Base-by-base conservation (phyloP, 1,140 invertebrate species). In the Bombus pascuorum region DNA sequence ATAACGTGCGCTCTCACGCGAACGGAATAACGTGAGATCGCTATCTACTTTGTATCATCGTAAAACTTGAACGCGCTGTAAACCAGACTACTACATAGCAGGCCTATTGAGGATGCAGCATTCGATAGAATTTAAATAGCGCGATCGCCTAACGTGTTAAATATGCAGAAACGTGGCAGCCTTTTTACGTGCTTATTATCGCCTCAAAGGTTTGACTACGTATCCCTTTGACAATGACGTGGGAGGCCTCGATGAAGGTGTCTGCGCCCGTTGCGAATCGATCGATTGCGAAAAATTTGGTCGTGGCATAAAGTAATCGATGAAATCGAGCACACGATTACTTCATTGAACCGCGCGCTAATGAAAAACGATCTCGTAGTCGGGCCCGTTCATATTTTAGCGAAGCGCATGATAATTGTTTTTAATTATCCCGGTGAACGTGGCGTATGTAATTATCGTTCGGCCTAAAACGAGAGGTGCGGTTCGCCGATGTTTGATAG, bases 361-460 rank as follows among this genome's bases (percentile, higher is more conserved):
- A 39, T 57, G 39, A 77, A 44, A 57, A 65, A 81, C 59, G 47
- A 81, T 71, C 44, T 70, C 59, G n/a, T 25, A 74, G 57, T 42
- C 80, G 57, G 59, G 66, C 25, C 84, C 72, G 83, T 22, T 81
- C 65, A 37, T 70, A 76, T 83, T 82, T 71, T 86, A 91, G 89
- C 85, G 88, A 76, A 76, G 85, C 81, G 82, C 66, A 85, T 80
- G 79, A 88, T 92, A 92, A 93, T 92, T 92, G 90, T 91, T 93
- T 92, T 92, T 92, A 92, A 93, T 93, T 92, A 92, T 76, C 86
- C 81, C 71, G 89, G 87, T 66, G 86, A 86, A 86, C 90, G 90
- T 90, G 86, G 91, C 86, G 86, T 87, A 84, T 91, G 72, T 91
- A 91, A 92, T 91, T 91, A 91, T 85, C 84, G 70, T 85, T 74